Evolutionary conservation across 2,797 vertebrate genomes (phyloP), one percentile per base, ranked within the genome.

Genomic region (Scolopax rusticola): DNA sequence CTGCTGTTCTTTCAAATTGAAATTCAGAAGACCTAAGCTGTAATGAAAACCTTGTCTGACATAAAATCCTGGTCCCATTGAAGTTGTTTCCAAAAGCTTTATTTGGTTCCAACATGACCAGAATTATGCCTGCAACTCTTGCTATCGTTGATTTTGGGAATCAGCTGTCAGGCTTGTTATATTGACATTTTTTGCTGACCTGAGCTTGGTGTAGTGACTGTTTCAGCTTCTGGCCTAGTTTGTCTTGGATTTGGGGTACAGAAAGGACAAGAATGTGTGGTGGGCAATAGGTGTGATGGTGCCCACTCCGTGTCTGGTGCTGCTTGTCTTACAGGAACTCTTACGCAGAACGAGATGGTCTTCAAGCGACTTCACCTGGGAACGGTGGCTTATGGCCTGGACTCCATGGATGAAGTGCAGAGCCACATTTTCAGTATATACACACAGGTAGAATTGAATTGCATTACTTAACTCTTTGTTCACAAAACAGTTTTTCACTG

Each of bases 371-470:
- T 99, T 32, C 99, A 99, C 69, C 99, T 99, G 63, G 99, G 99
- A 17, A 99, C 99, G 0, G 99, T 99, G 85, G 99, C 99, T 0
- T 99, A 99, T 0, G 99, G 99, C 36, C 98, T 99, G 94, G 99
- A 99, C 97, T 99, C 99, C 2, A 99, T 99, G 99, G 99, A 99
- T 28, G 99, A 99, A 98, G 99, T 99, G 9, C 99, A 99, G 96
- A 99, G 99, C 96, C 99, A 99, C 67, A 99, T 99, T 60, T 99
- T 99, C 96, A 99, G 99, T 24, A 98, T 99, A 56, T 99, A 99
- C 95, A 99, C 99, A 0, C 99, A 99, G 99, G 99, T 99, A 97
- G 95, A 38, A 5, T 24, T 21, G 41, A 32, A 2, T 67, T 59
- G 45, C n/a, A 2, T 25, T 23, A 7, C 11, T 79, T 64, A 17